Conservation (phyloP, 2,113 vertebrate species). For the Raja brachyura region DNA sequence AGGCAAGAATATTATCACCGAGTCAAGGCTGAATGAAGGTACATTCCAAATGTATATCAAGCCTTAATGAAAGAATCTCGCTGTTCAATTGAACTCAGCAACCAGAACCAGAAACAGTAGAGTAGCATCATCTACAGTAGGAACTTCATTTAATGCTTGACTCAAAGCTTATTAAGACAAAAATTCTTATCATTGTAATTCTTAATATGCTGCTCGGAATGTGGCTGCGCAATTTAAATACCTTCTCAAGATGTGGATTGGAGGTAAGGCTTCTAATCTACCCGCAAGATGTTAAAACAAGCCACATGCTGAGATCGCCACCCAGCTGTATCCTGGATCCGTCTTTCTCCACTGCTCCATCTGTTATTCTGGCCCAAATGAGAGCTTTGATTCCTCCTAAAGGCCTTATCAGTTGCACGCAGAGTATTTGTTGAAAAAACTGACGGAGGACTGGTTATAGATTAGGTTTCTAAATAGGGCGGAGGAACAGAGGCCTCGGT, state of each 20-base stretch:
- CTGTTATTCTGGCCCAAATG: not conserved
- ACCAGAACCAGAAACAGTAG: not conserved
- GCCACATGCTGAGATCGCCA: not conserved
- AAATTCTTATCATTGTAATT: slow-evolving; percentile 10
- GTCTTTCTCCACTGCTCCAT: not conserved
- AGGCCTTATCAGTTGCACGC: slow-evolving; percentile 9
- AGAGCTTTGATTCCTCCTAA: slow-evolving; percentile 12
- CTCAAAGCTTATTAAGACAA: slow-evolving; percentile 29
- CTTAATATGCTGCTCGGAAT: slow-evolving; percentile 19
- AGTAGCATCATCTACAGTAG: not conserved
- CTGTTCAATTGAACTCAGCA: slow-evolving; percentile 29
- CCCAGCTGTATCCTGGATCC: not conserved
- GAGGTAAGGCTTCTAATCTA: not conserved
- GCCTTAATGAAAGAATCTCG: not conserved
- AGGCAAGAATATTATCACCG: not conserved
- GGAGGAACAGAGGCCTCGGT: not conserved
- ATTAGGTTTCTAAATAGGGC: not conserved
- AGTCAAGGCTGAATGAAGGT: not conserved
- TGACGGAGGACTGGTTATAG: slow-evolving; percentile 2
- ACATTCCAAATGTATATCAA: not conserved
- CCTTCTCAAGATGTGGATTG: not conserved
- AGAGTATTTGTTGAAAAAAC: slow-evolving; percentile 13
- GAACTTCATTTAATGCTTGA: slow-evolving; percentile 25
- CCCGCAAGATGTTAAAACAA: not conserved
- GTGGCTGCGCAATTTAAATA: not conserved